phyloP scores from a whole-genome alignment of 2,888 invertebrate species.

The Tuta absoluta region DNA sequence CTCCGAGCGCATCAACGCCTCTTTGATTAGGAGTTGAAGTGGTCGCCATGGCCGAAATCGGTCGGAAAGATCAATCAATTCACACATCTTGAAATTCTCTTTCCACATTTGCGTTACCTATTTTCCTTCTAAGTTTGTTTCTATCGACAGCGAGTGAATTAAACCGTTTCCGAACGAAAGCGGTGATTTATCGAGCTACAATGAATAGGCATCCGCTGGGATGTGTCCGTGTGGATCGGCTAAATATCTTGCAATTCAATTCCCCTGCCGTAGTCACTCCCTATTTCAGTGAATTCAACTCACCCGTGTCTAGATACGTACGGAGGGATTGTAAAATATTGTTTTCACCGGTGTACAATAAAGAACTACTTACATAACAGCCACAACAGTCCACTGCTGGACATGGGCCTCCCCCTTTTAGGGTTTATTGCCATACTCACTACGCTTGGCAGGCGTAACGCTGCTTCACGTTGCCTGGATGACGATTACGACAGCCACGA shows the following conservation, averaged over 20 bases:
- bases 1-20: too few relatives aligned
- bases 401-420: too few relatives aligned
- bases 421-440: too few relatives aligned
- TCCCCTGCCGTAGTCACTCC: slow-evolving; percentile 41
- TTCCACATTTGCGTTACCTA: slow-evolving; percentile 34
- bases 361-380: not conserved
- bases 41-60: too few relatives aligned
- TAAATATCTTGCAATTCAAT: slow-evolving; percentile 57
- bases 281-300: not conserved
- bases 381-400: too few relatives aligned
- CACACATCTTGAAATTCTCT: not conserved
- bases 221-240: slow-evolving; percentile 47
- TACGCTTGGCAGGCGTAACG: too few relatives aligned
- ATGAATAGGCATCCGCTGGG: slow-evolving; percentile 57
- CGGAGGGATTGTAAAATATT: not conserved
- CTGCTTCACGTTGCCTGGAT: too few relatives aligned
- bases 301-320: not conserved
- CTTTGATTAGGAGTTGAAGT: too few relatives aligned
- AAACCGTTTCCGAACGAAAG: slow-evolving; percentile 50
- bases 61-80: too few relatives aligned
- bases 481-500: too few relatives aligned
- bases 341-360: not conserved
- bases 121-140: slow-evolving; percentile 35
- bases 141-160: slow-evolving; percentile 44
- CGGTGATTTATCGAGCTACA: slow-evolving; percentile 60